Evolutionary conservation across 2,888 invertebrate species (phyloP).

Genomic region (Gymnosoma rotundatum): DNA sequence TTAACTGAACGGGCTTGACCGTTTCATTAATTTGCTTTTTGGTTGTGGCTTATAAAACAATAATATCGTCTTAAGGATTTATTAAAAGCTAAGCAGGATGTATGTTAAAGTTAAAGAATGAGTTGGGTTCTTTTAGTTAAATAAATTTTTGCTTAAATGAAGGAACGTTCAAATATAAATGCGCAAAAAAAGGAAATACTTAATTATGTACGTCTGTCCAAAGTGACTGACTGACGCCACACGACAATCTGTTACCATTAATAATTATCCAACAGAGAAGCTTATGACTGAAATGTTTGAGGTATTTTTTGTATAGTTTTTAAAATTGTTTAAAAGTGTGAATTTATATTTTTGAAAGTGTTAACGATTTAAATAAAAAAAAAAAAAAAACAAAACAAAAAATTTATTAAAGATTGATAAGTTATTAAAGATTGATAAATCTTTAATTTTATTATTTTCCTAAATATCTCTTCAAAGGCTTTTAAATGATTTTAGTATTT

Average conservation of each 20-base stretch:
- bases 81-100: constrained; percentile 68
- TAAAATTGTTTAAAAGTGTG: constrained; percentile 3
- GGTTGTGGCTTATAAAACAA: constrained; percentile 35
- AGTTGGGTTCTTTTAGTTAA: constrained; percentile 43
- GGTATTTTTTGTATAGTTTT: not conserved
- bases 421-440: no score
- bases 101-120: constrained; percentile 56
- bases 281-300: constrained; percentile 1
- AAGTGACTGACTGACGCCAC: constrained; percentile 78
- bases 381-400: no score
- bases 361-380: not conserved
- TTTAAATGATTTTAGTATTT: no score
- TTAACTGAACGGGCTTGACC: constrained; percentile 38
- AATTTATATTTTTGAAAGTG: not conserved
- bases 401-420: no score
- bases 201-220: constrained; percentile 29
- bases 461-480: no score
- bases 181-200: constrained; percentile 11
- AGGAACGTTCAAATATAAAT: constrained; percentile 58
- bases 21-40: constrained; percentile 57
- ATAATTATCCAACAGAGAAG: not conserved
- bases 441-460: no score
- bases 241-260: constrained; percentile 74
- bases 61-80: constrained; percentile 60
- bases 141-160: constrained; percentile 45